Conservation (phyloP, 2,888 invertebrate genomes). For the Epicampocera succincta region DNA sequence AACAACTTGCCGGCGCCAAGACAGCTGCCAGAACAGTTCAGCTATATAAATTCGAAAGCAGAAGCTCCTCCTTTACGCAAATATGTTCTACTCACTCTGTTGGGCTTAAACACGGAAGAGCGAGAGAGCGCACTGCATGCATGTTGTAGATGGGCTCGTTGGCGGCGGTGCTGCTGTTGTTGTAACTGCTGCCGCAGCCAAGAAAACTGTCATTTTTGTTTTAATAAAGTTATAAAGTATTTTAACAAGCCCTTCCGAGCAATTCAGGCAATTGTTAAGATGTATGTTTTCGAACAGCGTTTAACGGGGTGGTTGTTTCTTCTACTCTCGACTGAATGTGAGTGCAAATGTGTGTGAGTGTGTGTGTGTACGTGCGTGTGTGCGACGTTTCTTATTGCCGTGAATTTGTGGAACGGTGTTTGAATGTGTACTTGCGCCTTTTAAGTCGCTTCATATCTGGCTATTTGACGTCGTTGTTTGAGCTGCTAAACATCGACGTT, state of each 20-base stretch:
- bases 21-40: neutral
- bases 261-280: neutral
- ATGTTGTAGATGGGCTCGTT: too few relatives aligned
- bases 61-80: slow-evolving; percentile 18
- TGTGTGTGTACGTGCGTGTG: neutral
- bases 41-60: fast-evolving
- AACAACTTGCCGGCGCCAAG: neutral
- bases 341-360: neutral
- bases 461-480: slow-evolving; percentile 54
- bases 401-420: slow-evolving; percentile 26
- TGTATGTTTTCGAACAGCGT: neutral
- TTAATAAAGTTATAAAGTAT: slow-evolving; percentile 68
- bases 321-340: neutral
- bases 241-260: slow-evolving; percentile 64
- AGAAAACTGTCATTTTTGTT: slow-evolving; percentile 66
- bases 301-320: slow-evolving; percentile 33
- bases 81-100: neutral
- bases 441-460: slow-evolving; percentile 20
- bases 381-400: neutral
- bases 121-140: slow-evolving; percentile 4
- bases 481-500: slow-evolving; percentile 65
- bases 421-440: slow-evolving; percentile 60
- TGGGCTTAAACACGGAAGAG: neutral
- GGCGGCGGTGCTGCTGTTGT: neutral
- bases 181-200: slow-evolving; percentile 10